phyloP scores from a whole-genome alignment of 2,113 vertebrate genomes.

The Pachycephala philippinensis region DNA sequence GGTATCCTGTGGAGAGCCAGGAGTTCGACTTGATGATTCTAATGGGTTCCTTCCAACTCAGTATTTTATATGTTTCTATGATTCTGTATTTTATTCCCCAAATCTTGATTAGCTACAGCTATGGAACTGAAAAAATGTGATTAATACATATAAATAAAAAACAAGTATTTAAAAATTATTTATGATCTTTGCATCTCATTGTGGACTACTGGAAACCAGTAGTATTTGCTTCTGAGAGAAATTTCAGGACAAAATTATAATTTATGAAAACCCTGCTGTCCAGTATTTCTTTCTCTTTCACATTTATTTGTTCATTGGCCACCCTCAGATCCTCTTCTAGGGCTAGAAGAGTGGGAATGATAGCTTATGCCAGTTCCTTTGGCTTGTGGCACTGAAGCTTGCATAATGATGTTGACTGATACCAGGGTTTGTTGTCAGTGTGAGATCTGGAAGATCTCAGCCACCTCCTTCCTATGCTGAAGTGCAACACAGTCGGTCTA shows the following conservation, averaged over 20 bases:
- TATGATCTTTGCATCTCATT: not conserved
- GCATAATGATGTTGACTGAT: not conserved
- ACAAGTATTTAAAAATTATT: not conserved
- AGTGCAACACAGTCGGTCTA: not conserved
- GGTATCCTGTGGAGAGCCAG: not conserved
- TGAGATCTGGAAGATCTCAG: not conserved
- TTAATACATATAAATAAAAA: not conserved
- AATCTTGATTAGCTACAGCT: not conserved
- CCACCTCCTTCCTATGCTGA: not conserved
- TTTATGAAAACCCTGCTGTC: not conserved
- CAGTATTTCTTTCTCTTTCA: not conserved
- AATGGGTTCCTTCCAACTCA: not conserved
- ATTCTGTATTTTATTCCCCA: not conserved
- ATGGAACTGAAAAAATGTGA: not conserved
- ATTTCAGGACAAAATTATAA: not conserved
- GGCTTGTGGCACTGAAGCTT: not conserved
- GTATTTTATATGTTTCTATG: not conserved
- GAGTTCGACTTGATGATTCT: not conserved
- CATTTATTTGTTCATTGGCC: constrained; percentile 16
- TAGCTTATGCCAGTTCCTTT: not conserved
- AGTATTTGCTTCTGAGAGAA: not conserved
- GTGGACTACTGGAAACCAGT: not conserved
- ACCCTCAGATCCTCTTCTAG: not conserved
- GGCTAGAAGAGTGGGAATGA: not conserved
- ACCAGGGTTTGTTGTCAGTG: not conserved